phyloP scores from a whole-genome alignment of 1,140 invertebrate genomes.

The Tenebrio molitor region DNA sequence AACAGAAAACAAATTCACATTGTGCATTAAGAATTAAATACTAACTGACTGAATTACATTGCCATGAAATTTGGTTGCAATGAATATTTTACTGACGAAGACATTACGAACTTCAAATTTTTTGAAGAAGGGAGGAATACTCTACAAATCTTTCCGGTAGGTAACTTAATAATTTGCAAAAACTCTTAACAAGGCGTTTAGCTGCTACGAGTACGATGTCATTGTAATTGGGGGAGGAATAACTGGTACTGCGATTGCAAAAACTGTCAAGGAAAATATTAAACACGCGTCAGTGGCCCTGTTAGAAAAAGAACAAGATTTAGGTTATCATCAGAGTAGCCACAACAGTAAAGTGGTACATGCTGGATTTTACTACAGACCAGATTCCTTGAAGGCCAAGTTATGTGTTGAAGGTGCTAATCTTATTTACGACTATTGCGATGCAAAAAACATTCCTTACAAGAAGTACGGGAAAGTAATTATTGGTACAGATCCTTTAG shows the following conservation, averaged over 20 bases:
- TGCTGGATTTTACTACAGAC: conserved; percentile 91
- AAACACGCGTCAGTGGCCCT: conserved; percentile 87
- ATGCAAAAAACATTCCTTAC: conserved; percentile 91
- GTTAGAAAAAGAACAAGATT: conserved; percentile 91
- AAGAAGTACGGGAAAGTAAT: conserved; percentile 98
- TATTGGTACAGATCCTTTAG: conserved; percentile 83
- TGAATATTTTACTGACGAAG: too few species aligned
- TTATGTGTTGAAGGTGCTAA: conserved; percentile 90
- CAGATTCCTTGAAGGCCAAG: conserved; percentile 93
- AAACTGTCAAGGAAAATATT: conserved; percentile 84
- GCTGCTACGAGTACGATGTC: conserved; percentile 78
- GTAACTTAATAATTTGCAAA: too few species aligned
- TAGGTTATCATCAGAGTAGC: conserved; percentile 95
- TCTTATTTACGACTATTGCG: conserved; percentile 90
- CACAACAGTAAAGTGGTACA: conserved; percentile 88
- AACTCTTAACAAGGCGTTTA: too few species aligned
- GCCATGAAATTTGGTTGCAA: too few species aligned
- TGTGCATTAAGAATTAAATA: too few species aligned
- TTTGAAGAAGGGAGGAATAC: too few species aligned
- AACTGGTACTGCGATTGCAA: conserved; percentile 93
- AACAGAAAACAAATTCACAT: too few species aligned
- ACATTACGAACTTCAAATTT: too few species aligned
- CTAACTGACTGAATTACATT: too few species aligned
- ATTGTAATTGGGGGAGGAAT: conserved; percentile 97
- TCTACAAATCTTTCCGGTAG: too few species aligned